Conservation (phyloP, 2,797 vertebrate species). For the Centropyge bicolor region DNA sequence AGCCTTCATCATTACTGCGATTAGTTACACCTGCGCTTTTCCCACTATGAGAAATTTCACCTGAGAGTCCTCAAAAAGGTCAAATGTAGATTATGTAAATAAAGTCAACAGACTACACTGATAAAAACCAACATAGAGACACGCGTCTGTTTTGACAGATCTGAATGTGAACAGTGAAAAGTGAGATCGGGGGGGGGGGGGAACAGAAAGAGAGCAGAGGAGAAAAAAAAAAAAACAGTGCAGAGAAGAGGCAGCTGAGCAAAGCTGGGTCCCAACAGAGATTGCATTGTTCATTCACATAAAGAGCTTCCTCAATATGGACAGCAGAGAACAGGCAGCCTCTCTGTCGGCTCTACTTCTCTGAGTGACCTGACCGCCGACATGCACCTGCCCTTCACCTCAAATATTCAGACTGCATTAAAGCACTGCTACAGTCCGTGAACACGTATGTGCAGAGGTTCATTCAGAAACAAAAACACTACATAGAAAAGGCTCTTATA, state of each 20-base stretch:
- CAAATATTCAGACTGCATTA: slow-evolving; percentile 50
- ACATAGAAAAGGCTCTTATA: background rate
- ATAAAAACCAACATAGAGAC: slow-evolving; percentile 13
- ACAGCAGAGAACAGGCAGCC: slow-evolving; percentile 78
- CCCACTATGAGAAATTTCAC: background rate
- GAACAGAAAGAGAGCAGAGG: background rate
- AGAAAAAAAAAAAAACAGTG: background rate
- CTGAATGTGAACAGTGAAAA: slow-evolving; percentile 54
- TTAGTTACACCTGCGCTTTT: slow-evolving; percentile 6
- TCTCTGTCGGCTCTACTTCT: slow-evolving; percentile 69
- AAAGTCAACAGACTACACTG: background rate
- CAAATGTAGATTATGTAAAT: background rate
- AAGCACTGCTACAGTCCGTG: background rate
- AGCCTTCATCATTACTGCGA: background rate
- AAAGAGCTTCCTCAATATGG: slow-evolving; percentile 76
- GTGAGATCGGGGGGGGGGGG: slow-evolving; percentile 25
- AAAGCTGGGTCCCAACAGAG: slow-evolving; percentile 75
- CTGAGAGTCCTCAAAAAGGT: background rate
- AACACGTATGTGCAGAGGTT: background rate
- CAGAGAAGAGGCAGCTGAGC: slow-evolving; percentile 66
- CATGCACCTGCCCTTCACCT: slow-evolving; percentile 73
- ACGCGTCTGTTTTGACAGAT: slow-evolving; percentile 39
- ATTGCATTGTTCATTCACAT: slow-evolving; percentile 80
- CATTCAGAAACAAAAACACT: background rate
- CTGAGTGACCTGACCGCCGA: slow-evolving; percentile 68